Conservation (phyloP, 2,113 vertebrate species). For the Accipiter virgatus region DNA sequence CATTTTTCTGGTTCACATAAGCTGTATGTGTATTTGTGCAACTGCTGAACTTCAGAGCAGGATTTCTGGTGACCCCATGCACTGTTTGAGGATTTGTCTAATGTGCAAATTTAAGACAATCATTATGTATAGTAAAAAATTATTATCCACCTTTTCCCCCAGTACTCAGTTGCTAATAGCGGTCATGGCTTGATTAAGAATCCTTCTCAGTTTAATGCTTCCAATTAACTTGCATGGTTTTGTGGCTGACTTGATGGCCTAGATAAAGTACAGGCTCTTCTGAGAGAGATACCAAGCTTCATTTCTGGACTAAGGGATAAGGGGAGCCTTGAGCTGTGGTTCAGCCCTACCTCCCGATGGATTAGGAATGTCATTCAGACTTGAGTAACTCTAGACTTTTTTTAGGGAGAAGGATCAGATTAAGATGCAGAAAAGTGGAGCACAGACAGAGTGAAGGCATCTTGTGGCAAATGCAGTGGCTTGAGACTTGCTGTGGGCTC, state of each 20-base stretch:
- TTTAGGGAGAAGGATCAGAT: background rate
- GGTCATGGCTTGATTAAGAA: constrained; percentile 38
- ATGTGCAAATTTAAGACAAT: constrained; percentile 47
- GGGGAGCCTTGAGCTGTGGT: background rate
- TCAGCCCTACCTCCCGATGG: background rate
- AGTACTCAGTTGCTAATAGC: constrained; percentile 7
- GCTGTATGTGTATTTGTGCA: constrained; percentile 15
- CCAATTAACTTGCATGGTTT: constrained; percentile 35
- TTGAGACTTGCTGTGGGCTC: background rate
- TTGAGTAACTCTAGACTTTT: background rate
- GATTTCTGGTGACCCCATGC: constrained; percentile 44
- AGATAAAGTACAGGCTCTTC: background rate
- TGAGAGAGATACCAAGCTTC: background rate
- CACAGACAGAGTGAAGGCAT: background rate
- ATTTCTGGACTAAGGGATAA: constrained; percentile 28
- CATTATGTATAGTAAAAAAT: constrained; percentile 34
- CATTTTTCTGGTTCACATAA: constrained; percentile 24
- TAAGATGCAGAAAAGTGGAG: background rate
- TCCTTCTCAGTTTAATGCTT: constrained; percentile 42
- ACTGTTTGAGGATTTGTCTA: constrained; percentile 25
- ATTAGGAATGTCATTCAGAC: constrained; percentile 19
- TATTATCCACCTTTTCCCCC: constrained; percentile 5
- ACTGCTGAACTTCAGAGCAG: constrained; percentile 16
- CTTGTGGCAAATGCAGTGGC: background rate
- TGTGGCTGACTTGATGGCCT: constrained; percentile 26